Evolutionary conservation across 2,888 invertebrate species (phyloP).

Genomic region (Sepioteuthis lessoniana): DNA sequence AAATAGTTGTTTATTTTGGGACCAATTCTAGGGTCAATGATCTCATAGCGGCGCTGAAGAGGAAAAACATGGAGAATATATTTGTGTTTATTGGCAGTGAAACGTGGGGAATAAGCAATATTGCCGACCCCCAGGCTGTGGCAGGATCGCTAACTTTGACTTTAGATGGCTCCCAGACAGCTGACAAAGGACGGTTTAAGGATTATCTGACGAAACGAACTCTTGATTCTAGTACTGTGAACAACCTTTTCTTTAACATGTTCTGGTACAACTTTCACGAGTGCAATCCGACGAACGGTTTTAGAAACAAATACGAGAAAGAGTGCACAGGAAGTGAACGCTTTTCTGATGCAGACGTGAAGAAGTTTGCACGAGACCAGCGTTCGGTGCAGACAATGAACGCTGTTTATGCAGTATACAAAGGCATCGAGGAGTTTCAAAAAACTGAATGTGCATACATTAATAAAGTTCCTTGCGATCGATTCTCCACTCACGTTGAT

Average conservation of each 20-base stretch:
- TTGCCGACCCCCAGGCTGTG: slow-evolving; percentile 49
- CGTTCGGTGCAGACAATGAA: slow-evolving; percentile 64
- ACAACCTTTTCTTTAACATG: slow-evolving; percentile 67
- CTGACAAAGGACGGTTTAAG: slow-evolving; percentile 50
- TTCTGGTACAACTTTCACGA: slow-evolving; percentile 66
- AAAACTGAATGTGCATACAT: slow-evolving; percentile 55
- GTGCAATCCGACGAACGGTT: slow-evolving; percentile 63
- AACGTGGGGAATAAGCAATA: slow-evolving; percentile 63
- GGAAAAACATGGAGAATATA: slow-evolving; percentile 51
- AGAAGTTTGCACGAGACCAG: slow-evolving; percentile 58
- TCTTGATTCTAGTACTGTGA: slow-evolving; percentile 52
- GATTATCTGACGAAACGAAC: slow-evolving; percentile 54
- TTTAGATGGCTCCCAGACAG: slow-evolving; percentile 54
- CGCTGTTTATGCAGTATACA: slow-evolving; percentile 63
- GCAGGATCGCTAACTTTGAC: slow-evolving; percentile 62
- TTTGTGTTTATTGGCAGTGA: slow-evolving; percentile 67
- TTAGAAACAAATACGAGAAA: slow-evolving; percentile 56
- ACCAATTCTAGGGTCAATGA: slow-evolving; percentile 60
- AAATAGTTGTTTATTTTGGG: slow-evolving; percentile 70
- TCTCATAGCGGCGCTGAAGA: slow-evolving; percentile 57
- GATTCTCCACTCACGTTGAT: slow-evolving; percentile 50
- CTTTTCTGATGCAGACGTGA: slow-evolving; percentile 53
- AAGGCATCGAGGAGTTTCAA: slow-evolving; percentile 59
- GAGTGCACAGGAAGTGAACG: slow-evolving; percentile 52
- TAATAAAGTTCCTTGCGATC: slow-evolving; percentile 59